Base-by-base conservation (phyloP, 2,797 vertebrate species). In the Salarias fasciatus region DNA sequence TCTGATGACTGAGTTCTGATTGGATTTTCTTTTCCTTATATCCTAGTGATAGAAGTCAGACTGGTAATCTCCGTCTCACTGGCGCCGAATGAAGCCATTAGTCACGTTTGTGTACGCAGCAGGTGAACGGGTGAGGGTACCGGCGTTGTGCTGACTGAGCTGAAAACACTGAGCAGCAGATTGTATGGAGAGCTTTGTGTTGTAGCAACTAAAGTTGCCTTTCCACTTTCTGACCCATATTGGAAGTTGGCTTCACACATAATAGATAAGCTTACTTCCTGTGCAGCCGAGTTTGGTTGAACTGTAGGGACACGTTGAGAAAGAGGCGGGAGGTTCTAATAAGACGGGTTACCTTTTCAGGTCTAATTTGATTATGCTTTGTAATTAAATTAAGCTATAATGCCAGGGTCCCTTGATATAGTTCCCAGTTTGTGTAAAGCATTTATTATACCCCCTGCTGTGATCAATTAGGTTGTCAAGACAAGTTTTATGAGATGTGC, bases 391-490 rank as follows among this genome's bases (percentile, higher is more conserved):
- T 79, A 87, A 81, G 77, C 64, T 63, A 43, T 75, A 84, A 86
- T 82, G 72, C 65, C 75, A 77, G 80, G 51, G 69, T 72, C 86
- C 79, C 73, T 69, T 83, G 83, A 80, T 86, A 79, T 85, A 70
- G 59, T 44, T 58, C 82, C 68, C 58, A 43, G 59, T 77, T 77
- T 83, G 66, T 62, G 53, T 66, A 53, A 67, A 63, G 72, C 72
- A 75, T 91, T 90, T 90, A 91, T 88, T 88, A 85, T 75, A 43
- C 73, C 49, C 75, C 91, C 80, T 67, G 85, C 85, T 87, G 89
- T 74, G 86, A 90, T 91, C 87, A 91, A 86, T 93, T 89, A 88
- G 79, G 67, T 85, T 90, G 84, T 90, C 85, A 88, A 69, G 85
- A 86, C 77, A 87, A 75, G 84, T 89, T 92, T 91, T 88, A 90